Base-by-base conservation (phyloP, 2,888 invertebrate genomes). In the Caenorhabditis imperialis region DNA sequence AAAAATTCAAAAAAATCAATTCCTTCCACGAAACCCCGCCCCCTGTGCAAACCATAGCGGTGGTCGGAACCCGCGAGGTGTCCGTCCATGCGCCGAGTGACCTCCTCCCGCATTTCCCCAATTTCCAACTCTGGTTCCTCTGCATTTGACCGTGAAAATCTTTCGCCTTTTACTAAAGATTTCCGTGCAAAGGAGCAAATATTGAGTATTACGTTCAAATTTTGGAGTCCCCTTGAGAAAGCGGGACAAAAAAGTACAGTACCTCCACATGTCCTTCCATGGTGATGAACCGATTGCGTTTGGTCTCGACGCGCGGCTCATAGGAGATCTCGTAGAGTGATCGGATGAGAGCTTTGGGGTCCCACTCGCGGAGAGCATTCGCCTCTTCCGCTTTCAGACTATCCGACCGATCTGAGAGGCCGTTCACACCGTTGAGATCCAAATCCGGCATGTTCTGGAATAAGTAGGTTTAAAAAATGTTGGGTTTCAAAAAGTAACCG, bases 191-290 rank as follows among this genome's bases (percentile, higher is more conserved):
- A 75, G 74, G 69, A 55, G 61, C 63, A 74, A 47, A 53, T 14
- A 54, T 42, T 74, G 74, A 74, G 71, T 71, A 62, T 65, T 62
- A 65, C 25, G 22, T 18, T n/a, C 72, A 73, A 58, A 73, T 77
- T 77, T 77, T 77, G 76, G 76, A 77, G 65, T 73, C 76, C 76
- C 76, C 76, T 77, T 54, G 76, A 69, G 18, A 14, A 30, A 60
- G 58, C 58, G 60, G 60, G 42, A 50, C 60, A 60, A 42, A 50
- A 58, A 7, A 10, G 30, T 7, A 30, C 30, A 7, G 30, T 30
- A 30, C 81, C 58, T 91, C 91, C 86, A 91, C 87, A 81, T 90
- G 90, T 0, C 91, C 91, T 81, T 91, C 91, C 89, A 91, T 90
- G 60, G 89, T 89, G 33, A 90, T 85, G 81, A 88, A 89, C 57